A percentile compares a stretch with the other conserved stretches of the same genome.
These are phyloP conservation scores for Danionella cerebrum DNA, from an alignment of 2,113 vertebrate genomes.

Conservation along the genomic window DNA sequence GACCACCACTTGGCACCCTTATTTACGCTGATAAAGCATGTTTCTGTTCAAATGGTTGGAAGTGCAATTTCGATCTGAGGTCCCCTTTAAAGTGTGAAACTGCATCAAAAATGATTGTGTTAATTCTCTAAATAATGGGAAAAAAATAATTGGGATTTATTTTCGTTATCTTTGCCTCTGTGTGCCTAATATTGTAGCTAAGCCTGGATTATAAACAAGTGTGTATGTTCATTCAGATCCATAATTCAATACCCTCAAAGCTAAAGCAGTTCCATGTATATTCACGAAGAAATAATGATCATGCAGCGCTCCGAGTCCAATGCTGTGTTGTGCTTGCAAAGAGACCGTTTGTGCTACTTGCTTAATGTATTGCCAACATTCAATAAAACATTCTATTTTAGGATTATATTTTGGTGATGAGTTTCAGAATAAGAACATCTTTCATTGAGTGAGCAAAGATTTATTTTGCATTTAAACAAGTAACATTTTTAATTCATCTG, in stretches of 20 bases:
- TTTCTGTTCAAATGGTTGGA: too few species aligned
- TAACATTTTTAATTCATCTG: too few species aligned
- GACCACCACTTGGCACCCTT: too few species aligned
- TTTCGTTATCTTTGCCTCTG: neutral
- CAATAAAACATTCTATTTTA: slow-evolving; percentile 38
- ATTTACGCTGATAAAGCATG: too few species aligned
- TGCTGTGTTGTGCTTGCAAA: neutral
- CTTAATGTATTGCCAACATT: slow-evolving; percentile 5
- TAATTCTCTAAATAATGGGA: too few species aligned
- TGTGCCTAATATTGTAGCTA: slow-evolving; percentile 17
- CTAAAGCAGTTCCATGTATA: neutral
- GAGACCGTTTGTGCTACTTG: neutral
- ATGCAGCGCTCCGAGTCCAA: neutral
- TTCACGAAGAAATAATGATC: neutral
- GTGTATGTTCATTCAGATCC: neutral
- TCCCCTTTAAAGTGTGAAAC: too few species aligned
- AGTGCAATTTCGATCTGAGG: too few species aligned
- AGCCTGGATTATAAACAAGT: neutral
- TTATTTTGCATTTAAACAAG: neutral
- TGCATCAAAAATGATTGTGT: too few species aligned
- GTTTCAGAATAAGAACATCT: neutral
- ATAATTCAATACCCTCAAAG: neutral
- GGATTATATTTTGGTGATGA: neutral
- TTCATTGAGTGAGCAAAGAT: neutral
- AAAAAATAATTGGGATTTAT: neutral